Conservation (phyloP, 2,113 vertebrate genomes). For the Pseudolaguvia tuberculata region DNA sequence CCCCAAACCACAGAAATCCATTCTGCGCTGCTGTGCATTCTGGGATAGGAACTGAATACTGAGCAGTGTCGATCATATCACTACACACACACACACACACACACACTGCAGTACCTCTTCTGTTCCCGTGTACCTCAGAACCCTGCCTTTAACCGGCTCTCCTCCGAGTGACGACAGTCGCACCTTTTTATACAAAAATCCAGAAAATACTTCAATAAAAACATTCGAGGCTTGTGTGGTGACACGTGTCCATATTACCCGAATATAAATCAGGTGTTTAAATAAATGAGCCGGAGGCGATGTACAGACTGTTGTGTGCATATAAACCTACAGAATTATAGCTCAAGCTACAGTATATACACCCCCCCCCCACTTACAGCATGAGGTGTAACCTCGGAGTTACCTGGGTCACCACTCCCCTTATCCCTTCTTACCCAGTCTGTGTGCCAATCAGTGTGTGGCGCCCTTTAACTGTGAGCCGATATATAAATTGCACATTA, state of each 20-base stretch:
- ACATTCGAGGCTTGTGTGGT: constrained; percentile 22
- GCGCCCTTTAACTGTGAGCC: constrained; percentile 79
- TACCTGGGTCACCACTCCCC: constrained; percentile 56
- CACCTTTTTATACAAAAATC: constrained; percentile 19
- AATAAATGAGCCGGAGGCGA: no score
- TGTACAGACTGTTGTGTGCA: constrained; percentile 58
- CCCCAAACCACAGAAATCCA: constrained; percentile 8
- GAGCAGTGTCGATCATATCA: constrained; percentile 27
- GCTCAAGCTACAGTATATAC: constrained; percentile 57
- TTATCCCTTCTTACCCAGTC: no score
- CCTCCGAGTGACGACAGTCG: background rate
- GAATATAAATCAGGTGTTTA: constrained; percentile 15
- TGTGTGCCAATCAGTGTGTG: constrained; percentile 89
- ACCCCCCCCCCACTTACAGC: constrained; percentile 72
- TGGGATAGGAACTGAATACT: constrained; percentile 21
- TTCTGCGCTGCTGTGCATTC: constrained; percentile 40
- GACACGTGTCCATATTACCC: constrained; percentile 12
- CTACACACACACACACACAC: constrained; percentile 9
- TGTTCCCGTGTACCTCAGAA: constrained; percentile 39
- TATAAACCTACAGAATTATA: constrained; percentile 64
- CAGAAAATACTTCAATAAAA: background rate
- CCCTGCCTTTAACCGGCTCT: constrained; percentile 38
- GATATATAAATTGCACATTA: constrained; percentile 86
- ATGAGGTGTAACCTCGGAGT: constrained; percentile 75
- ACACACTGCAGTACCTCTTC: constrained; percentile 40